phyloP scores from a whole-genome alignment of 2,888 invertebrate species.

The Ennomos erosarius region DNA sequence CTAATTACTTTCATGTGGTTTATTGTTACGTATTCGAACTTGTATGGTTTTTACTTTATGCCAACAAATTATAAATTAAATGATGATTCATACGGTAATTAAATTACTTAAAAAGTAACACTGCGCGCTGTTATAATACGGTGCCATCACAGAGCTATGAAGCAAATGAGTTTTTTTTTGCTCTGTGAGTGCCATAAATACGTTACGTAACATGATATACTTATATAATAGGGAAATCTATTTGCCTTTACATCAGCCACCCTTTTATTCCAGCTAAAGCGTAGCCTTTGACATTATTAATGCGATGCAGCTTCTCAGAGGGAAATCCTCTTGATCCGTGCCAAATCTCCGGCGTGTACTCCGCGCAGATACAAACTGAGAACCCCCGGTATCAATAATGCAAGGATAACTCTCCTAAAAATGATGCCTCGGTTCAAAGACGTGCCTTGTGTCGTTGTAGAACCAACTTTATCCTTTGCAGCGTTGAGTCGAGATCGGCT shows the following conservation, averaged over 20 bases:
- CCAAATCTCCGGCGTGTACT: slow-evolving; percentile 31
- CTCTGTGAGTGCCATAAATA: no score
- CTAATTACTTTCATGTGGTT: no score
- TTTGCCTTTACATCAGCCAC: slow-evolving; percentile 5
- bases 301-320: slow-evolving; percentile 23
- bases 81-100: no score
- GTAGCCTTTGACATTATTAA: slow-evolving; percentile 31
- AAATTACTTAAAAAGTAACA: no score
- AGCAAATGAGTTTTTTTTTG: no score
- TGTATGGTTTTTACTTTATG: no score
- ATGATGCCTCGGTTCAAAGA: slow-evolving; percentile 45
- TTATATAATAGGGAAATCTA: slow-evolving; percentile 6
- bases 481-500: slow-evolving; percentile 9
- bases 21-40: no score
- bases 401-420: slow-evolving; percentile 49
- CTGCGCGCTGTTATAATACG: no score
- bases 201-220: no score
- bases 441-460: slow-evolving; percentile 19
- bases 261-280: slow-evolving; percentile 8
- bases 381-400: slow-evolving; percentile 56
- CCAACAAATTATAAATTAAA: no score
- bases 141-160: no score
- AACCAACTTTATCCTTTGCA: slow-evolving; percentile 27
- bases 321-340: slow-evolving; percentile 22
- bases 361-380: slow-evolving; percentile 46